phyloP scores from a whole-genome alignment of 2,797 vertebrate genomes.

The Gambelia wislizenii region DNA sequence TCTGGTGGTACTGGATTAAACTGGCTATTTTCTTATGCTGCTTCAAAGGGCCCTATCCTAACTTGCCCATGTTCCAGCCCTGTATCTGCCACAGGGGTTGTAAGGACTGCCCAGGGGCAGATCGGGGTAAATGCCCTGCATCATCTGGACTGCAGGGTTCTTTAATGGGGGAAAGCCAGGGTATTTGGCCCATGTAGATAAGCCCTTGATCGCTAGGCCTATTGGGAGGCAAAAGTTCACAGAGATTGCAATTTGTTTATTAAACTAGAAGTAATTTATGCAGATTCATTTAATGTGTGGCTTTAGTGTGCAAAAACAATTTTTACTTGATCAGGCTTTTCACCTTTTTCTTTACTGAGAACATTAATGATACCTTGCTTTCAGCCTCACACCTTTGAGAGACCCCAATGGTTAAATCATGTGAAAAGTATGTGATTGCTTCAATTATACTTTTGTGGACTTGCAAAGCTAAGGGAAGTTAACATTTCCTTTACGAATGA shows the following conservation, averaged over 20 bases:
- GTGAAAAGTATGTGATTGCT: conserved; percentile 15
- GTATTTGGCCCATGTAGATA: too few relatives aligned
- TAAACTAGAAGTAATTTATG: background rate
- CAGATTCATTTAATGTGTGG: too few relatives aligned
- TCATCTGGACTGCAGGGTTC: too few relatives aligned
- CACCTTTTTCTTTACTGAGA: background rate
- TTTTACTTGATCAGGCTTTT: background rate
- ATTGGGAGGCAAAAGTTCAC: fast-evolving
- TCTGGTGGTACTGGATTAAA: too few relatives aligned
- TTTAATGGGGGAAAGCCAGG: too few relatives aligned
- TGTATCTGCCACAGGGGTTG: too few relatives aligned
- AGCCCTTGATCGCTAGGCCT: too few relatives aligned
- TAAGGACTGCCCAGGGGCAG: too few relatives aligned
- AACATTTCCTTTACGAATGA: background rate
- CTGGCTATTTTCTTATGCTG: too few relatives aligned
- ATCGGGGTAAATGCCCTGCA: too few relatives aligned
- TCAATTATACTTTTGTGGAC: background rate
- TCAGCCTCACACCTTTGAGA: background rate
- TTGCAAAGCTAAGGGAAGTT: background rate
- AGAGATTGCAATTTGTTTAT: background rate
- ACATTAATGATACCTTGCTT: background rate
- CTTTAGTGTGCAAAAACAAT: background rate
- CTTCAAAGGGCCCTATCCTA: too few relatives aligned
- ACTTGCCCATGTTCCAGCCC: too few relatives aligned
- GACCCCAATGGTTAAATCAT: background rate